These are phyloP conservation scores for Ashinkailepas kermadecensis DNA, from an alignment of 2,888 invertebrate species.

Conservation along the genomic window DNA sequence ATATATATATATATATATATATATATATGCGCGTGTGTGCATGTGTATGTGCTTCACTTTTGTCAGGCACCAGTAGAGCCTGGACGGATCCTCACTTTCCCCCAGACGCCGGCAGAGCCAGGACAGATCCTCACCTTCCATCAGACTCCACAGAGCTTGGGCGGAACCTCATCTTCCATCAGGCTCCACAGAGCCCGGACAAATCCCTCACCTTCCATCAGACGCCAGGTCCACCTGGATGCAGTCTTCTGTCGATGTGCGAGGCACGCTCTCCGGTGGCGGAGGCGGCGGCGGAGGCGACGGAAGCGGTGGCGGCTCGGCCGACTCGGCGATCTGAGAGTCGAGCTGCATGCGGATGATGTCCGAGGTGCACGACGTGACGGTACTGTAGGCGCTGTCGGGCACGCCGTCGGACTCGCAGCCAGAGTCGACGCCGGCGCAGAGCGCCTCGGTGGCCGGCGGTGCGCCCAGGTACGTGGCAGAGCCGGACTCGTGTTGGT, in stretches of 20 bases:
- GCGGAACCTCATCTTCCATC: too few species aligned
- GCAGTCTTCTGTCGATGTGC: neutral
- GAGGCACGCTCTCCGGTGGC: too few species aligned
- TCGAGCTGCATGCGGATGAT: slow-evolving; percentile 8
- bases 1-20: too few species aligned
- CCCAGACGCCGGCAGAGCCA: neutral
- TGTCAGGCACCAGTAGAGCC: neutral
- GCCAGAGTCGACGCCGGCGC: slow-evolving; percentile 11
- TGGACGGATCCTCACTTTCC: neutral
- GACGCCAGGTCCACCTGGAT: neutral
- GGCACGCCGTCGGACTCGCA: slow-evolving; percentile 18
- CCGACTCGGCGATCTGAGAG: neutral
- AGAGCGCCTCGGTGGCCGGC: too few species aligned
- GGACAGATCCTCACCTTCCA: too few species aligned
- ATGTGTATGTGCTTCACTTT: too few species aligned
- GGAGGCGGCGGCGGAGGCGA: neutral
- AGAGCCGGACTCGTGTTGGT: too few species aligned
- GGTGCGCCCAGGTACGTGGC: too few species aligned
- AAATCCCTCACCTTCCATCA: neutral
- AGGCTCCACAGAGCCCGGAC: too few species aligned
- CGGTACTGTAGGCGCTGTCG: slow-evolving; percentile 21
- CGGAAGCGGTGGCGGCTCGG: neutral
- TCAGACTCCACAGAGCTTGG: too few species aligned
- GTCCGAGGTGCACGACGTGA: slow-evolving; percentile 19
- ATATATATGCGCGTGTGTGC: too few species aligned